Percentiles rank a stretch among this genome's conserved stretches.
phyloP scores from a whole-genome alignment of 2,113 vertebrate species.

The Orientallactaga bullata region DNA sequence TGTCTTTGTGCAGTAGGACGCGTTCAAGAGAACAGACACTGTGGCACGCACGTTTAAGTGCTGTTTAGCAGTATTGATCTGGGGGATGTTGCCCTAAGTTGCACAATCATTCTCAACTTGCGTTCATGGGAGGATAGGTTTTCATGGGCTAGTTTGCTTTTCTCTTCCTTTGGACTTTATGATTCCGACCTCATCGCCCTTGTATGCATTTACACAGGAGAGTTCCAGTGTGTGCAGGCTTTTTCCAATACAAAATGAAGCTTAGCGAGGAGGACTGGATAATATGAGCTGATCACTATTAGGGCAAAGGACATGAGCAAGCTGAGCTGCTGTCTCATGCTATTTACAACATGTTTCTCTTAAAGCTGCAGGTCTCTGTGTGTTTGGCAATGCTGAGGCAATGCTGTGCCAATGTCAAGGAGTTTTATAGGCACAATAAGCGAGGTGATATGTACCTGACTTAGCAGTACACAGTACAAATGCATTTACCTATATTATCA shows the following conservation, averaged over 20 bases:
- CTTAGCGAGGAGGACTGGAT: conserved; percentile 73
- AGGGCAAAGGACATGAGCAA: conserved; percentile 67
- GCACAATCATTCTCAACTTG: conserved; percentile 55
- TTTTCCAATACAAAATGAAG: conserved; percentile 80
- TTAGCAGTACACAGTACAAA: not conserved
- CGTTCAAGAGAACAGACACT: not conserved
- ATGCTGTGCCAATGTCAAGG: conserved; percentile 5
- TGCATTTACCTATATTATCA: not conserved
- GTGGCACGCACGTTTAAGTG: conserved; percentile 47
- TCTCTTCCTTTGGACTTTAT: conserved; percentile 55
- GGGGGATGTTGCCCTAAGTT: conserved; percentile 48
- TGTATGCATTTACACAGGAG: conserved; percentile 74
- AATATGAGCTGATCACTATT: conserved; percentile 76
- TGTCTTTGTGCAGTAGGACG: not conserved
- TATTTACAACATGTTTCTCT: conserved; percentile 67
- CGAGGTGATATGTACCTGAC: not conserved
- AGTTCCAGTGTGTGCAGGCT: not conserved
- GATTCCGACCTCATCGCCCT: conserved; percentile 67
- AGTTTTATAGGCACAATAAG: not conserved
- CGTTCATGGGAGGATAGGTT: conserved; percentile 70
- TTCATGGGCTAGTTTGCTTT: conserved; percentile 68
- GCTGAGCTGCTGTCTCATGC: conserved; percentile 50
- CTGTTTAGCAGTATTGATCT: conserved; percentile 61
- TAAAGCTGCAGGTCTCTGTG: not conserved
- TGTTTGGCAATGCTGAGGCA: not conserved